Evolutionary conservation across 2,797 vertebrate genomes (phyloP).

Genomic region (Schizopygopsis pylzovi): DNA sequence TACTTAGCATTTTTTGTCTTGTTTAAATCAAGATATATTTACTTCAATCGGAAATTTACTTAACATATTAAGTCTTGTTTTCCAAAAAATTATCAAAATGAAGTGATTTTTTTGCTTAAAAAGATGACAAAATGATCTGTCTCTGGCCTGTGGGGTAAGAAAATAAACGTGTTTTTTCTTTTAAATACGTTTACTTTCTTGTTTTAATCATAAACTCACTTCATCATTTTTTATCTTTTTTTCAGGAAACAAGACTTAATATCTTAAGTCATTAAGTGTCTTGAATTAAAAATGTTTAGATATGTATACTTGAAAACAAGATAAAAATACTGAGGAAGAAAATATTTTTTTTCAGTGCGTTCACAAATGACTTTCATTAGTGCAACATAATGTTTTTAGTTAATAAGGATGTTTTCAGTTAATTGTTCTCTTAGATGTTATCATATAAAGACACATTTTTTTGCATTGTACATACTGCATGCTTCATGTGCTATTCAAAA

Average conservation of each 20-base stretch:
- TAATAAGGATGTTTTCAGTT: neutral
- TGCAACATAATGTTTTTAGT: constrained; percentile 26
- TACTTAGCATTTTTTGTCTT: neutral
- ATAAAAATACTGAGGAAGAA: neutral
- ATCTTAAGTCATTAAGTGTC: neutral
- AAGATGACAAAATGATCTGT: neutral
- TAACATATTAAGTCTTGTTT: neutral
- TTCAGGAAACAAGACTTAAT: neutral
- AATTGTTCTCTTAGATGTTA: neutral
- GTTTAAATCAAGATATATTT: neutral
- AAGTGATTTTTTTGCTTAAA: neutral
- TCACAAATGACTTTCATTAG: neutral
- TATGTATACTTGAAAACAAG: neutral
- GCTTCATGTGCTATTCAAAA: neutral
- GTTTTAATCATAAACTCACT: neutral
- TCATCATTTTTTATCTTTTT: neutral
- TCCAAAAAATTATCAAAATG: neutral
- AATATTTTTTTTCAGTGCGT: neutral
- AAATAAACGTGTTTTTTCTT: neutral
- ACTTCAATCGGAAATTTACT: neutral
- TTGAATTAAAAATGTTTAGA: no score
- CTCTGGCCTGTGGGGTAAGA: neutral
- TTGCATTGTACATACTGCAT: neutral
- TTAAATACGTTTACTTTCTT: neutral
- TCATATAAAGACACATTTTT: neutral